Percentiles rank a stretch among this genome's conserved stretches.
phyloP scores from a whole-genome alignment of 2,888 invertebrate species.

The Saturnia pavonia region DNA sequence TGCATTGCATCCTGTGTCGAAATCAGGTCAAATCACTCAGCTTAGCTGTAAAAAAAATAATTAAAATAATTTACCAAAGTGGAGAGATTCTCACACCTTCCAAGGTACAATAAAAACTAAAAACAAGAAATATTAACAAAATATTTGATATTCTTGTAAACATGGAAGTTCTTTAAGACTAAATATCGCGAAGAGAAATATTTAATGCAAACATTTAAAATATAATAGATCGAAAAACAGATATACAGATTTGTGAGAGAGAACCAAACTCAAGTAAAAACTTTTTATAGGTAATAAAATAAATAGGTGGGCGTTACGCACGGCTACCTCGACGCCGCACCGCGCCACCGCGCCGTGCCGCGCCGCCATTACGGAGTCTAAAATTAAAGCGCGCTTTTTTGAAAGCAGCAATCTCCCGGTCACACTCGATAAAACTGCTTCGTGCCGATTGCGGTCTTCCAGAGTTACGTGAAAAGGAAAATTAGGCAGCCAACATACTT shows the following conservation, averaged over 20 bases:
- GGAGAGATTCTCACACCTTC: no score
- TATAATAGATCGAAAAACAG: not conserved
- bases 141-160: no score
- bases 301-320: slow-evolving; percentile 72
- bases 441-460: slow-evolving; percentile 72
- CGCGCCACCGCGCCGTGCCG: slow-evolving; percentile 37
- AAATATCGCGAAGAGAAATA: not conserved
- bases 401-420: slow-evolving; percentile 71
- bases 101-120: no score
- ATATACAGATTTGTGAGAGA: not conserved
- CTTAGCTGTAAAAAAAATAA: no score
- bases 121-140: no score
- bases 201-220: not conserved
- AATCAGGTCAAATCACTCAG: no score
- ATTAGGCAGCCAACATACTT: slow-evolving; percentile 17
- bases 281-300: slow-evolving; percentile 77
- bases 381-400: slow-evolving; percentile 78
- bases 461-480: slow-evolving; percentile 40
- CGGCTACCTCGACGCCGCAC: slow-evolving; percentile 48
- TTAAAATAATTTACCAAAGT: no score
- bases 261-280: slow-evolving; percentile 42
- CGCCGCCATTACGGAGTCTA: slow-evolving; percentile 56
- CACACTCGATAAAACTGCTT: slow-evolving; percentile 76
- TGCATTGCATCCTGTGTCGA: no score
- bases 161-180: no score